Conservation (phyloP, 2,888 invertebrate species). For the Argyra leucocephala region DNA sequence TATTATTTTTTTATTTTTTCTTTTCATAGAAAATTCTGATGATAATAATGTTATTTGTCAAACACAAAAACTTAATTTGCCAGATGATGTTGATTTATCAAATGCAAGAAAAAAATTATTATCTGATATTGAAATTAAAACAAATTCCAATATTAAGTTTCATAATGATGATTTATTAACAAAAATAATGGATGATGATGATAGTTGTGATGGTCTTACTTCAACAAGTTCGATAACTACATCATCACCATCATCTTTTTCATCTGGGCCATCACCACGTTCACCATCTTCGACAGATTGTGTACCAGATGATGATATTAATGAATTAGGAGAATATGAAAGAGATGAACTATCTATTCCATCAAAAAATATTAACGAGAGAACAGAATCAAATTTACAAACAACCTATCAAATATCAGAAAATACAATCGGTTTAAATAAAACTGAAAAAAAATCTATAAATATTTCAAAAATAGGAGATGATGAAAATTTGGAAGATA, state of each 20-base stretch:
- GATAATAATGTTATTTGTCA: no score
- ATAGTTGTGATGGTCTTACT: conserved; percentile 7
- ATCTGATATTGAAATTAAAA: conserved; percentile 7
- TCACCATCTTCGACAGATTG: not conserved
- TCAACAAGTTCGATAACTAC: conserved; percentile 39
- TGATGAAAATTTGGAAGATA: conserved; percentile 21
- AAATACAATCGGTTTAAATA: conserved; percentile 13
- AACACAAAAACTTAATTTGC: no score
- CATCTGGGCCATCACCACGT: conserved; percentile 38
- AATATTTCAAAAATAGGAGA: conserved; percentile 6
- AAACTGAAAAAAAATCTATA: not conserved
- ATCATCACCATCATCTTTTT: conserved; percentile 42
- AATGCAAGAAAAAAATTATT: conserved; percentile 16
- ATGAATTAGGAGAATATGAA: not conserved
- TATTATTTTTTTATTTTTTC: no score
- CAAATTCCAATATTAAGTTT: not conserved
- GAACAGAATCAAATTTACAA: not conserved
- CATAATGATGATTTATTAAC: not conserved
- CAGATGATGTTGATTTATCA: not conserved
- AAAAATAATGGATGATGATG: conserved; percentile 15
- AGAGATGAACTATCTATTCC: not conserved
- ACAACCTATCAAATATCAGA: not conserved
- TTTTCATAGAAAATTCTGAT: no score
- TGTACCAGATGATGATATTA: not conserved
- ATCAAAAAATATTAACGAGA: conserved; percentile 8